phyloP scores from a whole-genome alignment of 2,888 invertebrate species.

The Chrysina gloriosa region DNA sequence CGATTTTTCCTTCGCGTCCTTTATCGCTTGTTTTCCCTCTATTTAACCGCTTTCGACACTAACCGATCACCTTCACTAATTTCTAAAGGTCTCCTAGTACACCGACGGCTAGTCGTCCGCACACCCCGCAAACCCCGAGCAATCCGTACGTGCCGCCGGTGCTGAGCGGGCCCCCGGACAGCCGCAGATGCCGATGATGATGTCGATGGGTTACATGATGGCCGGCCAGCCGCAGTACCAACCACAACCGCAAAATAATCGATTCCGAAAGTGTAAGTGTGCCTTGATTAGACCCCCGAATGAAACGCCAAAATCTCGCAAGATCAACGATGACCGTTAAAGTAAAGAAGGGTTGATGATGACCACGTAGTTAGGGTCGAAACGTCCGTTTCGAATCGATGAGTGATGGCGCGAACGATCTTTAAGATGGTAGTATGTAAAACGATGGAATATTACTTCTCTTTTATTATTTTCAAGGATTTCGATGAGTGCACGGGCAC shows the following conservation, averaged over 20 bases:
- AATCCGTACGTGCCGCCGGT: constrained; percentile 63
- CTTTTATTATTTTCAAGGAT: too few species aligned
- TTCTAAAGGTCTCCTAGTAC: constrained; percentile 70
- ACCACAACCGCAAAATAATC: constrained; percentile 59
- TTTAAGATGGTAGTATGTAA: too few species aligned
- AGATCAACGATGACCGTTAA: too few species aligned
- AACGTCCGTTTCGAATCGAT: too few species aligned
- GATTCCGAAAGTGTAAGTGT: constrained; percentile 58
- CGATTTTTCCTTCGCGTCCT: neutral
- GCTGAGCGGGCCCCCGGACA: constrained; percentile 66
- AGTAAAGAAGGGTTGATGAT: too few species aligned
- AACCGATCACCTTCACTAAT: constrained; percentile 23
- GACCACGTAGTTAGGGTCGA: too few species aligned
- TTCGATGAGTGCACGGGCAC: too few species aligned
- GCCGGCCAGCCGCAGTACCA: constrained; percentile 66
- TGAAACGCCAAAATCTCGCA: too few species aligned
- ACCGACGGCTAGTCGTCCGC: constrained; percentile 78
- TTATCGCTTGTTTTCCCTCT: neutral
- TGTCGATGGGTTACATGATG: constrained; percentile 65
- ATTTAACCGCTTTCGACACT: neutral
- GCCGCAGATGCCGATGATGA: constrained; percentile 63
- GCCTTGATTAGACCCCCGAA: too few species aligned
- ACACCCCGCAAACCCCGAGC: constrained; percentile 85
- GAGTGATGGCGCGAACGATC: too few species aligned
- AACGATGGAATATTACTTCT: too few species aligned